Evolutionary conservation across 2,113 vertebrate species (phyloP), one percentile per base, ranked within the genome.

Genomic region (Oryctolagus cuniculus): DNA sequence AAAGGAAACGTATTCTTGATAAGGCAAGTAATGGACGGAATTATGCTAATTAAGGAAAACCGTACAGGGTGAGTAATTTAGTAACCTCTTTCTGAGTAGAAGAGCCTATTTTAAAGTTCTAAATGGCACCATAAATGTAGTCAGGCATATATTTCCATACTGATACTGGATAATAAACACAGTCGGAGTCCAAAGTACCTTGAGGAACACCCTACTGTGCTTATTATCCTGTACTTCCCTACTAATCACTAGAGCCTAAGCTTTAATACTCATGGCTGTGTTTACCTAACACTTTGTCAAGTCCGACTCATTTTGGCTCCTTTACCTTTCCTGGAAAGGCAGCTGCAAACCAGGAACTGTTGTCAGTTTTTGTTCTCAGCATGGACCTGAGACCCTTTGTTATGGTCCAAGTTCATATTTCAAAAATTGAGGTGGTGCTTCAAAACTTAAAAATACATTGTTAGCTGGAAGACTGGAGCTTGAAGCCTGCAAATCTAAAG

Each of bases 121-220:
- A 97, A 98, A 97, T 94, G 96, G 96, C 95, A 87, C 96, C 96
- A 97, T 98, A 98, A 98, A 98, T 96, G 98, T 97, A 98, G 98
- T 98, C 98, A 98, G 98, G 98, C 98, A 98, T 98, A 96, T 90
- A 97, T 98, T 98, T 98, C 97, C 98, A 98, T 98, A 97, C 95
- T 97, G 98, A 97, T 98, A 96, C 90, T 91, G 97, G 97, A 96
- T 98, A 98, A 98, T 98, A 98, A 98, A 98, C 98, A 63, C 98
- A 98, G 98, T 96, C 29, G 97, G 98, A 94, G 94, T 93, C 96
- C 44, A 70, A 96, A 98, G 91, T 97, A 98, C 98, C 98, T 97
- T 97, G 95, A 97, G 97, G 95, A 96, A 95, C 84, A 19, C 55
- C 98, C 98, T 2, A 90, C 98, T 98, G 98, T 97, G 98, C 96